Percentiles rank a stretch among this genome's conserved stretches.
These are phyloP conservation scores for Zelleria hepariella DNA, from an alignment of 2,888 invertebrate species.

Conservation along the genomic window DNA sequence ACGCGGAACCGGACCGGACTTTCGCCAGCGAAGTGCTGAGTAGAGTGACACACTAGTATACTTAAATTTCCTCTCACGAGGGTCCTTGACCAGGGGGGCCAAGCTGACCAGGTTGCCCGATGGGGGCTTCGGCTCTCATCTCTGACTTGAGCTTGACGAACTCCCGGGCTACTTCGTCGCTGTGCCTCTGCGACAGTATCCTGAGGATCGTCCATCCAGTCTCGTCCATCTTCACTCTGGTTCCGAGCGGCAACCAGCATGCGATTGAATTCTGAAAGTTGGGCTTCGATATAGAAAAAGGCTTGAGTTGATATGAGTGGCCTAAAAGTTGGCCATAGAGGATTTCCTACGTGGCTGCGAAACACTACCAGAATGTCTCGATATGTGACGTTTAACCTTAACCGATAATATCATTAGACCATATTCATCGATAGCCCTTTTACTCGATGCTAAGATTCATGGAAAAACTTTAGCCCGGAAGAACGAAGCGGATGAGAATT, in stretches of 20 bases:
- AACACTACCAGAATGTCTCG: too few relatives aligned
- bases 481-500: too few relatives aligned
- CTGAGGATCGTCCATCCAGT: constrained; percentile 98
- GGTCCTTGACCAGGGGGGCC: constrained; percentile 42
- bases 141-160: constrained; percentile 99
- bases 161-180: constrained; percentile 99
- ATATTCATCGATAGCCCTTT: too few relatives aligned
- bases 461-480: too few relatives aligned
- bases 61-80: constrained; percentile 41
- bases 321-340: too few relatives aligned
- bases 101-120: constrained; percentile 21
- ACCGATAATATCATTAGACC: too few relatives aligned
- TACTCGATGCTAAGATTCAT: too few relatives aligned
- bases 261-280: constrained; percentile 94
- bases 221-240: constrained; percentile 98
- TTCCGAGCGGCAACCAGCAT: constrained; percentile 92
- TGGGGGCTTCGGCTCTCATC: constrained; percentile 85
- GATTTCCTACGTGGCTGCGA: too few relatives aligned
- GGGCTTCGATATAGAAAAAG: too few relatives aligned
- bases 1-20: neutral
- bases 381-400: too few relatives aligned
- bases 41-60: constrained; percentile 22
- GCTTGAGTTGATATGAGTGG: too few relatives aligned
- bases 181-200: constrained; percentile 96
- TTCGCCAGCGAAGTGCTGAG: neutral